phyloP scores from a whole-genome alignment of 2,797 vertebrate species.

The Orestias chungarensis region DNA sequence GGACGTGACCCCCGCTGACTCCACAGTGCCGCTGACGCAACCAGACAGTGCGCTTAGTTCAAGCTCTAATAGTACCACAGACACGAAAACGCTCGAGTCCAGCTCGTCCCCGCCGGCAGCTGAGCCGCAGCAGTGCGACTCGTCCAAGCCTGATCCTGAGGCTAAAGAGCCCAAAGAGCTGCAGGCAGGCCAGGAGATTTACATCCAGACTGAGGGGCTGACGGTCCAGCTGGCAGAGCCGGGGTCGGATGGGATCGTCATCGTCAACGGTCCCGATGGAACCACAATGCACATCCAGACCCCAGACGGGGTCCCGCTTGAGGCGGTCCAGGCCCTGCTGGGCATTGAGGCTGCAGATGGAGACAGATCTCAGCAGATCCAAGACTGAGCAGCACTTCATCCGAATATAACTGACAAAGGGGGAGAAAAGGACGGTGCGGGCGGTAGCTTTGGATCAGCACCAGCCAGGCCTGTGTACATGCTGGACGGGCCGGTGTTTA shows the following conservation, averaged over 20 bases:
- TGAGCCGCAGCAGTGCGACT: slow-evolving; percentile 15
- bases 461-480: neutral
- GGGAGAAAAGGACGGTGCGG: neutral
- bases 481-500: neutral
- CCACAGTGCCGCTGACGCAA: slow-evolving; percentile 60
- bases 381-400: neutral
- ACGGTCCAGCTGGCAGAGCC: slow-evolving; percentile 79
- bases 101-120: neutral
- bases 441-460: neutral
- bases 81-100: slow-evolving; percentile 18
- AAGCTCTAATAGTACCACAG: neutral
- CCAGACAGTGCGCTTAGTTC: slow-evolving; percentile 65
- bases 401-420: neutral
- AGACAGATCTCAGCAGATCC: slow-evolving; percentile 60
- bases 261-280: slow-evolving; percentile 78
- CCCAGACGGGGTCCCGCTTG: slow-evolving; percentile 78
- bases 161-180: slow-evolving; percentile 45
- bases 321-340: slow-evolving; percentile 82
- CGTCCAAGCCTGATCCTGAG: slow-evolving; percentile 7
- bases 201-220: slow-evolving; percentile 83
- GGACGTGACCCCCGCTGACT: slow-evolving; percentile 34
- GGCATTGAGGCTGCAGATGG: slow-evolving; percentile 76
- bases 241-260: slow-evolving; percentile 78
- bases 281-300: slow-evolving; percentile 82
- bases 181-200: slow-evolving; percentile 79